These are phyloP conservation scores for Lutjanus erythropterus DNA, from an alignment of 2,113 vertebrate species.

Conservation along the genomic window DNA sequence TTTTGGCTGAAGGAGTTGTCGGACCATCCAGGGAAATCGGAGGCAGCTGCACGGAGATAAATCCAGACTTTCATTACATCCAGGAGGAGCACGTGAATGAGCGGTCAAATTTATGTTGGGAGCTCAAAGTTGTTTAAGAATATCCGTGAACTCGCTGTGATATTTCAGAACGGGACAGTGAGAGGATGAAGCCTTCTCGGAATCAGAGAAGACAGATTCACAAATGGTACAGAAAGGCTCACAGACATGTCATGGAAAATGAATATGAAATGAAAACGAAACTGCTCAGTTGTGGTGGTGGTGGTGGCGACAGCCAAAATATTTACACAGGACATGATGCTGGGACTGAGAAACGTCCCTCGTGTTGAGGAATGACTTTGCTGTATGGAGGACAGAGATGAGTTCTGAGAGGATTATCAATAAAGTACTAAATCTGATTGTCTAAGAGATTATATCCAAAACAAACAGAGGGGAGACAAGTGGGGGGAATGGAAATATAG, in stretches of 20 bases:
- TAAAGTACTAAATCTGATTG: slow-evolving; percentile 36
- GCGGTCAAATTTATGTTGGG: slow-evolving; percentile 7
- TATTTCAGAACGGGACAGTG: slow-evolving; percentile 1
- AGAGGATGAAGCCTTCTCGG: slow-evolving; percentile 1
- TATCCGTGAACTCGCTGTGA: background rate
- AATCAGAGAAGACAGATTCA: slow-evolving; percentile 14
- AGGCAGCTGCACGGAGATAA: slow-evolving; percentile 29
- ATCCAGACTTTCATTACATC: slow-evolving; percentile 39
- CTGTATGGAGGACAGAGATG: slow-evolving; percentile 20
- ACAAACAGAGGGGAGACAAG: slow-evolving; percentile 23
- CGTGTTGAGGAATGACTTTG: slow-evolving; percentile 27
- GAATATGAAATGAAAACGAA: slow-evolving; percentile 25
- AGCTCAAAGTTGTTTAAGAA: slow-evolving; percentile 7
- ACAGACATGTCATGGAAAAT: slow-evolving; percentile 16
- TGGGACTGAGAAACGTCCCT: slow-evolving; percentile 8
- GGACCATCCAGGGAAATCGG: slow-evolving; percentile 3
- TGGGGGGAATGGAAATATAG: slow-evolving; percentile 15
- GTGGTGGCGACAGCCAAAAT: background rate
- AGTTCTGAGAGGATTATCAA: slow-evolving; percentile 46
- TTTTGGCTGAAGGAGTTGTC: background rate
- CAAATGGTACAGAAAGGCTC: slow-evolving; percentile 24
- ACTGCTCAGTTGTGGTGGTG: slow-evolving; percentile 13
- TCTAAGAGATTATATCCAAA: slow-evolving; percentile 39
- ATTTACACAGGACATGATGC: slow-evolving; percentile 13
- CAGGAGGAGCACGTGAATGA: background rate